A percentile compares a stretch with the other conserved stretches of the same genome.
Conservation (phyloP, 2,888 invertebrate species). For the Lamellibrachia columna region DNA sequence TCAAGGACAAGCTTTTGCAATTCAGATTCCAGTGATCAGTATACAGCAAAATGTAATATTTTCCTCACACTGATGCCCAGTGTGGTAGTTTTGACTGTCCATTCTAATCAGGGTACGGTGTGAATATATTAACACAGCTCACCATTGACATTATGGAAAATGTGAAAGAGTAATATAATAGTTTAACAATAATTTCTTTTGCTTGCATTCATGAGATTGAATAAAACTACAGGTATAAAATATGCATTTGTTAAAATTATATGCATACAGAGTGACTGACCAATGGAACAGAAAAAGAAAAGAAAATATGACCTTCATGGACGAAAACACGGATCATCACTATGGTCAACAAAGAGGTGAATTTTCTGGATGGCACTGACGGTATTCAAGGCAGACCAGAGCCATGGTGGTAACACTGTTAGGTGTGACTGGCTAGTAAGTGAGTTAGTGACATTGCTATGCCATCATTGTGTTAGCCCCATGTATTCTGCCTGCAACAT, state of each 20-base stretch:
- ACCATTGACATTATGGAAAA: not conserved
- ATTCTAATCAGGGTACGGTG: not conserved
- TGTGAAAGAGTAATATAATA: not conserved
- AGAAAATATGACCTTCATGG: not conserved
- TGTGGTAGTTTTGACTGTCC: not conserved
- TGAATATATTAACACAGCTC: too few relatives aligned
- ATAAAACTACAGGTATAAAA: too few relatives aligned
- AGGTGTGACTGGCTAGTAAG: not conserved
- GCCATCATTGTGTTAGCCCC: not conserved
- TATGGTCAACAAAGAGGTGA: not conserved
- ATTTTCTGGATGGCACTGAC: not conserved
- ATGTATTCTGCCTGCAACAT: not conserved
- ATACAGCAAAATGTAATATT: not conserved
- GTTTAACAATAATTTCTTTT: too few relatives aligned
- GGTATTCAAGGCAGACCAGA: not conserved
- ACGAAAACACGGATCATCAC: not conserved
- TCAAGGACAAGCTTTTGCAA: not conserved
- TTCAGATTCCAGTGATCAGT: not conserved
- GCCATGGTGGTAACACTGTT: not conserved
- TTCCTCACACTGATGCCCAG: not conserved
- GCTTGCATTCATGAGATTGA: too few relatives aligned
- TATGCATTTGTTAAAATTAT: too few relatives aligned
- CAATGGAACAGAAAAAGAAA: not conserved
- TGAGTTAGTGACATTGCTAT: not conserved
- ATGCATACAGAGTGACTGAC: not conserved